Base-by-base conservation (phyloP, 2,113 vertebrate genomes). In the Noctilio leporinus region DNA sequence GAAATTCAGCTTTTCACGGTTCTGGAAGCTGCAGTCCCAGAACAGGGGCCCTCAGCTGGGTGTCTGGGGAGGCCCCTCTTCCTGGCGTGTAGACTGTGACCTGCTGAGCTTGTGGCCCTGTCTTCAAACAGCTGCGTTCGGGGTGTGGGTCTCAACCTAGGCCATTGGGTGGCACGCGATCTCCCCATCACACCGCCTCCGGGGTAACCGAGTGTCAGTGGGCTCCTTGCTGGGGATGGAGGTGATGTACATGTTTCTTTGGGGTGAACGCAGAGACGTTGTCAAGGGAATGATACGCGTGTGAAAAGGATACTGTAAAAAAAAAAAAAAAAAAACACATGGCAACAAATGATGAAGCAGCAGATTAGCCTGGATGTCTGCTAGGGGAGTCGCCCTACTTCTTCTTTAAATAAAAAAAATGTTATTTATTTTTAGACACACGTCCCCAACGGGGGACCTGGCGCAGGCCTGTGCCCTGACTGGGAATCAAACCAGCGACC, bases 81-180 rank as follows among this genome's bases (percentile, higher is more conserved):
- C 16, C 26, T 73, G 76, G 17, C 22, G 30, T 45, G 0, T 5
- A n/a, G 53, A n/a, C 10, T 20, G 0, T 9, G 15, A 10, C 47
- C 49, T 45, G 0, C 38, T 22, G 1, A n/a, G 24, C n/a, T 38
- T n/a, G n/a, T n/a, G n/a, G n/a, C n/a, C 9, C 14, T 67, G 2
- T 40, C 7, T 62, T 57, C 22, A 78, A 43, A 49, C 77, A 26
- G 20, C 88, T 28, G 10, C 35, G 20, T 4, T 11, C 7, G 16
- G 17, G 75, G 14, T 38, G 82, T 35, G 19, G 14, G 2, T 24
- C 59, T 77, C 40, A 57, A 4, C 16, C 6, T 26, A 40, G 26
- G 40, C 65, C 45, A 65, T 86, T 59, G 72, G 73, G 30, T 19
- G 22, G n/a, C 24, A 22, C 22, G 17, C 15, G 49, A 19, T 78